Evolutionary conservation across 2,797 vertebrate species (phyloP), one percentile per base, ranked within the genome.

Genomic region (Pipistrellus kuhlii): DNA sequence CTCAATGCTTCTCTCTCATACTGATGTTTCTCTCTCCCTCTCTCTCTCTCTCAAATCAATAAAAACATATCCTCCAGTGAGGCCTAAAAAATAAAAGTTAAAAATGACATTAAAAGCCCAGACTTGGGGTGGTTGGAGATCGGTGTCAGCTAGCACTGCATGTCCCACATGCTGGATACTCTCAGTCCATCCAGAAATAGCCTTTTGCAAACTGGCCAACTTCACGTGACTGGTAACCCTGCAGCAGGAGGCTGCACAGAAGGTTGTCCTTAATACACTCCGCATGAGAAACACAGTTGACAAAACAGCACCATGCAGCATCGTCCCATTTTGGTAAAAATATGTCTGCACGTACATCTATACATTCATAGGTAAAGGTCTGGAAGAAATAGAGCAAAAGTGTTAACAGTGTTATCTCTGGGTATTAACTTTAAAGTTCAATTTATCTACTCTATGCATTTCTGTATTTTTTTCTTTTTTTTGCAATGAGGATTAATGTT

Each of bases 321-420:
- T 18, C 1, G 0, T n/a, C n/a, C 17, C 44, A 48, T 53, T 64
- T 59, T 30, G 44, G 48, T 59, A 86, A 87, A 89, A 85, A 73
- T 55, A 21, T 41, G 12, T 83, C 55, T 21, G 44, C 18, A 32
- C 6, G 6, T 38, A 2, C 32, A 20, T 27, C 62, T 85, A 8
- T 80, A 72, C 38, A n/a, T 57, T 53, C 15, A 77, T 38, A 21
- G 8, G 32, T 38, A 59, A 69, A 91, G 35, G 10, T 35, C 35
- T 88, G 62, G 46, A 69, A 82, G 53, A 77, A 77, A 77, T 7
- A 73, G 4, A 68, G 62, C 83, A 85, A 91, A 81, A 78, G 72
- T 91, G 21, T 51, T 77, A 32, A 69, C 14, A 6, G 53, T 64
- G 7, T 62, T 72, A 64, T 89, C 76, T 71, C 35, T 55, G 17